Base-by-base conservation (phyloP, 2,888 invertebrate species). In the Phymatocera aterrima region DNA sequence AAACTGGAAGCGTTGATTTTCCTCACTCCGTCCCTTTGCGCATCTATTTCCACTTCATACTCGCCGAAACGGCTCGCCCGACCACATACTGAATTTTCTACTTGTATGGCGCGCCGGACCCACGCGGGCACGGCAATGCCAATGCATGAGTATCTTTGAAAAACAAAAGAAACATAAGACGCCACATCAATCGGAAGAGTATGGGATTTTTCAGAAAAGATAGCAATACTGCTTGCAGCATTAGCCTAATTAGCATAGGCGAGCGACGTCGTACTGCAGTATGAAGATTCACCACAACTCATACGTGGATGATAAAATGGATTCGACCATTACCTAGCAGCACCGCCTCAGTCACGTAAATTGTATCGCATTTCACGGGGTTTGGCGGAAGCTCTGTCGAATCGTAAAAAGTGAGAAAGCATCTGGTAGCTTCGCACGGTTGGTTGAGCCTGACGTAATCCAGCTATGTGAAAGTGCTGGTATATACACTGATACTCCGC, bases 401-500 rank as follows among this genome's bases (percentile, higher is more conserved):
- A n/a, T 60, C 75, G 57, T 57, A 60, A 57, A 75, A 57, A 75
- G 75, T 48, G 75, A 77, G 46, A 77, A 64, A 77, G 79, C 86
- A 86, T 80, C 83, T 86, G 86, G 78, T 43, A 8, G 65, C 80
- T 86, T 85, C 85, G 75, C 85, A 85, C 86, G 82, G 78, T 54
- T 72, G 60, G 75, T 75, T 57, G 43, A 51, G 34, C 34, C 12
- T n/a, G 51, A 34, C 72, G 34, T 72, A 72, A 72, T 34, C 72
- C 34, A 72, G 34, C 51, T 31, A 51, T 34, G 72, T 48, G 18
- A 51, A 48, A 72, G 68, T 43, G 15, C 68, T 68, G 68, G 68
- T 68, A 28, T n/a, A 68, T 10, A 15, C n/a, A 68, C 24, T 24
- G 21, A 68, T 28, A 0, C 6, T 28, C 24, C 3, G 24, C 21